These are phyloP conservation scores for Centruroides sculpturatus DNA, from an alignment of 1,140 invertebrate genomes.

Conservation along the genomic window DNA sequence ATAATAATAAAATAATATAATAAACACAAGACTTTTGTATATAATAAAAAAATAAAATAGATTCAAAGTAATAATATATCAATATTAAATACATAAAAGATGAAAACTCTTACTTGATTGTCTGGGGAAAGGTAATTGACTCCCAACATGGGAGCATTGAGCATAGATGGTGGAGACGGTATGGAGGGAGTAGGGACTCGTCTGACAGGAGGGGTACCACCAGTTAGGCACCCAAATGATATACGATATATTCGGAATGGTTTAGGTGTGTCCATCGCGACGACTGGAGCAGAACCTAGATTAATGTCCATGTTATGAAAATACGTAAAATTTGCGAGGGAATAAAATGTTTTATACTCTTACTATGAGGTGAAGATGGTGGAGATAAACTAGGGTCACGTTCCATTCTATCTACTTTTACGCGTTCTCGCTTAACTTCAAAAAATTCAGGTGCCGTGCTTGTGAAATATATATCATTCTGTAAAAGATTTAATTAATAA, in stretches of 20 bases:
- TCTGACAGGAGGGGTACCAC: conserved; percentile 24
- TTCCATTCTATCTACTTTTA: conserved; percentile 34
- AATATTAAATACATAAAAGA: no score
- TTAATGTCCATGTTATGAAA: no score
- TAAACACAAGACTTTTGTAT: no score
- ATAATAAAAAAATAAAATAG: neutral
- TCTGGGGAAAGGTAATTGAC: conserved; percentile 10
- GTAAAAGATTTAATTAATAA: conserved; percentile 18
- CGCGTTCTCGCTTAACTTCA: conserved; percentile 33
- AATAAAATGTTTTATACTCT: conserved; percentile 13
- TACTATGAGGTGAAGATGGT: conserved; percentile 40
- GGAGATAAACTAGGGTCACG: conserved; percentile 36
- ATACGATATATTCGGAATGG: conserved; percentile 44
- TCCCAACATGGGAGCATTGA: conserved; percentile 11
- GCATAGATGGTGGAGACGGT: conserved; percentile 18
- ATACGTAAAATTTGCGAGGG: no score
- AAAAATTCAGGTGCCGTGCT: conserved; percentile 55
- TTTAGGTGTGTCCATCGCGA: conserved; percentile 25
- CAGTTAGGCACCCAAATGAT: conserved; percentile 32
- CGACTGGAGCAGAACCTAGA: neutral
- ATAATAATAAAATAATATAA: no score
- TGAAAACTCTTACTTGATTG: conserved; percentile 7
- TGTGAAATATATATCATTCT: conserved; percentile 58
- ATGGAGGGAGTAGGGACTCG: conserved; percentile 30
- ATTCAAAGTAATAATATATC: no score